Conservation (phyloP, 2,113 vertebrate genomes). For the Physeter macrocephalus region DNA sequence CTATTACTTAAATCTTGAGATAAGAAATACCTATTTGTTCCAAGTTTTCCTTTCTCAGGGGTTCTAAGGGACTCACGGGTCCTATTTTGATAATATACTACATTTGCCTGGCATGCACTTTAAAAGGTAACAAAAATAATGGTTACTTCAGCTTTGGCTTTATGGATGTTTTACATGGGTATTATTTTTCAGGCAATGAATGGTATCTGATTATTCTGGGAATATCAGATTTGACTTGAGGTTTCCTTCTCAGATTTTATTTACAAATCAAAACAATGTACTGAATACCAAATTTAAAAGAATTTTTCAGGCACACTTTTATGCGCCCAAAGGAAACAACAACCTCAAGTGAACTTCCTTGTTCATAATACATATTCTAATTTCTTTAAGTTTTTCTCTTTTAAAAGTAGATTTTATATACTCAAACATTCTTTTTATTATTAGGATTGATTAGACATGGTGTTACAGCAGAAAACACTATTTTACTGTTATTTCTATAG, state of each 20-base stretch:
- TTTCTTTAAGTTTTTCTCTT: background rate
- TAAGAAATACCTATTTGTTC: constrained; percentile 2
- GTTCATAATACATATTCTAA: background rate
- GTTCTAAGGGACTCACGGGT: background rate
- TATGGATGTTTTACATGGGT: constrained; percentile 22
- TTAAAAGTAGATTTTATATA: background rate
- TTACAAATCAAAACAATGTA: constrained; percentile 16
- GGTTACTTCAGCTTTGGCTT: background rate
- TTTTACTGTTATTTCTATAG: background rate
- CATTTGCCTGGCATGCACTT: constrained; percentile 26
- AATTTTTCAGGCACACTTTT: background rate
- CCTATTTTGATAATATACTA: constrained; percentile 20
- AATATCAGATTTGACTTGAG: background rate
- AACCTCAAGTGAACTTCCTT: constrained; percentile 26
- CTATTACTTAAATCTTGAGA: background rate
- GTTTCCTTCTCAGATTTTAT: constrained; percentile 25
- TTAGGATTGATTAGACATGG: background rate
- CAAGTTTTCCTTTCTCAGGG: constrained; percentile 60
- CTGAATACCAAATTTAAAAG: constrained; percentile 33
- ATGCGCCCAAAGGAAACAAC: background rate
- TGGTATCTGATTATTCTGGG: constrained; percentile 30
- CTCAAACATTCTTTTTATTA: background rate
- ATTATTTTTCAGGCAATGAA: constrained; percentile 58
- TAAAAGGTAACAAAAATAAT: constrained; percentile 13
- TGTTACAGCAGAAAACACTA: background rate